These are phyloP conservation scores for Psilopsiagon aurifrons DNA, from an alignment of 2,113 vertebrate genomes.

Conservation along the genomic window DNA sequence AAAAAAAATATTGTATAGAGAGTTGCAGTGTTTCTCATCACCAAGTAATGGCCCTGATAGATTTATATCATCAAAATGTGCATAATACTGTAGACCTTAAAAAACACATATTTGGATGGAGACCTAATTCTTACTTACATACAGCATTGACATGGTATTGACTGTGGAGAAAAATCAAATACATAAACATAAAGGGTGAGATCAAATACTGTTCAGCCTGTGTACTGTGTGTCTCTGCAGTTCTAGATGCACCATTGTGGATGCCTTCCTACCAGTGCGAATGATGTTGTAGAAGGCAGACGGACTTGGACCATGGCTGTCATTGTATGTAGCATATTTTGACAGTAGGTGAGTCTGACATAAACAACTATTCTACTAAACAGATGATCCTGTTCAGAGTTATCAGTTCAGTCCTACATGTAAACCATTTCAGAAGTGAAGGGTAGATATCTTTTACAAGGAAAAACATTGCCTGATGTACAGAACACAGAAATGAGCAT, in stretches of 20 bases:
- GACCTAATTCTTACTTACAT: neutral
- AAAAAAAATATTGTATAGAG: neutral
- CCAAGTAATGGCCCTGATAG: neutral
- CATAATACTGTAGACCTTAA: neutral
- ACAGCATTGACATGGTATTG: neutral
- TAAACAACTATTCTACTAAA: neutral
- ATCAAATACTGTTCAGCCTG: neutral
- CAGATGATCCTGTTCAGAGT: neutral
- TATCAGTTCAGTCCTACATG: neutral
- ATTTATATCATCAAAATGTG: neutral
- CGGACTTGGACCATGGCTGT: neutral
- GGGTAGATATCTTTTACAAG: neutral
- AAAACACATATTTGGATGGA: neutral
- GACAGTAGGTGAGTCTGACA: neutral
- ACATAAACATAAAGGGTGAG: neutral
- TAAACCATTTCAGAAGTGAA: neutral
- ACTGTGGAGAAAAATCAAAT: neutral
- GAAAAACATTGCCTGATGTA: neutral
- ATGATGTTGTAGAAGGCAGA: rapidly evolving
- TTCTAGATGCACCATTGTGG: neutral
- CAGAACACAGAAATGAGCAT: neutral
- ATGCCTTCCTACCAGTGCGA: neutral
- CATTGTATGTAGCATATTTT: neutral
- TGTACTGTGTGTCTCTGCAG: neutral
- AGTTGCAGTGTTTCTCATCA: neutral